Base-by-base conservation (phyloP, 1,140 invertebrate genomes). In the Eubasilissa regina region DNA sequence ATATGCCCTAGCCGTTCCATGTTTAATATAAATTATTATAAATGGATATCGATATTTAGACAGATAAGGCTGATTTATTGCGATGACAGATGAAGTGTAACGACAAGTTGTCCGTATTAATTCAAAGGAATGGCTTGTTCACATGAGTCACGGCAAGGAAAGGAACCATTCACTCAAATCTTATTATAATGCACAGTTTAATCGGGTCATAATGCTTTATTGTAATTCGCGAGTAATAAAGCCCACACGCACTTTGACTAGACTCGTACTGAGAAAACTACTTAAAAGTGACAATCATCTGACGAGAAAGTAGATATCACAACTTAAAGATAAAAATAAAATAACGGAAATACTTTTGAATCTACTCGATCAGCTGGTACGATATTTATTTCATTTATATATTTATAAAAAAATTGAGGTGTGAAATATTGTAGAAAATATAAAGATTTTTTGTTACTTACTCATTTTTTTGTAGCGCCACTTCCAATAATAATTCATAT, bases 121-220 rank as follows among this genome's bases (percentile, higher is more conserved):
- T 74, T 13, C 51, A 66, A 55, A 60, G 77, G 76, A 81, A 79
- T 79, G 55, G 47, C 66, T 77, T 44, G 68, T 76, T 79, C 55
- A 21, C 53, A 44, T 81, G 80, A 81, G 47, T 81, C 80, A 81
- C 45, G 51, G 64, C 44, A 47, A 56, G 62, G 48, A 53, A 72
- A 51, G 25, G 53, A 45, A 76, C 75, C 70, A 77, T 76, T 72
- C 73, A 48, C 74, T 74, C 51, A 75, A 79, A 81, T 76, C 60
- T 72, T 48, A 79, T 74, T 19, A 81, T 81, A 81, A 81, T 81
- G 78, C 70, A 68, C 17, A 35, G 53, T 44, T 51, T 77, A 80
- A 82, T 79, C 78, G 55, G 80, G 81, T 79, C 81, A 76, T 82
- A 80, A 79, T 74, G 76, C 74, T 82, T 79, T 82, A 82, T 79